Conservation (phyloP, 2,113 vertebrate genomes). For the Lepisosteus oculatus region DNA sequence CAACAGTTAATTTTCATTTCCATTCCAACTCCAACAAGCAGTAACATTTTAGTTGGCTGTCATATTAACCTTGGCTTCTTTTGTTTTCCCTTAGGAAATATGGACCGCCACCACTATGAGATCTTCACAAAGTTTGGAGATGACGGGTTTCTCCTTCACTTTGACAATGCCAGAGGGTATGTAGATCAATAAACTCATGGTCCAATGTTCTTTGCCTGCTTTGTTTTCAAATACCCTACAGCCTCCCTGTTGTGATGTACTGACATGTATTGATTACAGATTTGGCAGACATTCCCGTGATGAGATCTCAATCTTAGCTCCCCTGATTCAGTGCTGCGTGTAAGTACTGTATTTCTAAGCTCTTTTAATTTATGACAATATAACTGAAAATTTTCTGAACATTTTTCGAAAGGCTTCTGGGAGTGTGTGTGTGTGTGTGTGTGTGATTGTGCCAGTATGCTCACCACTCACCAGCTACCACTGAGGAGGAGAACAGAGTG, state of each 20-base stretch:
- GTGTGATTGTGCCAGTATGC: too few relatives aligned
- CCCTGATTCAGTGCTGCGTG: slow-evolving; percentile 89
- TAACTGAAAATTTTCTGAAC: background rate
- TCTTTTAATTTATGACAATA: background rate
- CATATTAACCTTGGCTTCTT: background rate
- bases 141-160: slow-evolving; percentile 86
- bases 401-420: too few relatives aligned
- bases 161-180: slow-evolving; percentile 96
- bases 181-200: slow-evolving; percentile 22
- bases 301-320: slow-evolving; percentile 87
- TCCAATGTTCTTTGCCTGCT: too few relatives aligned
- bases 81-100: slow-evolving; percentile 76
- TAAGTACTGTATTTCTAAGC: slow-evolving; percentile 56
- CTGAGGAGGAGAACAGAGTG: too few relatives aligned
- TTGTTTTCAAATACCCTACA: background rate
- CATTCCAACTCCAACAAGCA: too few relatives aligned
- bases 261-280: slow-evolving; percentile 53
- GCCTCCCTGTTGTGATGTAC: background rate
- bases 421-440: too few relatives aligned
- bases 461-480: too few relatives aligned
- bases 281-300: slow-evolving; percentile 87
- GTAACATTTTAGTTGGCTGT: too few relatives aligned
- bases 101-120: slow-evolving; percentile 97
- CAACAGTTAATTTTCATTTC: too few relatives aligned
- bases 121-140: slow-evolving; percentile 95